Evolutionary conservation across 2,888 invertebrate species (phyloP), one percentile per base, ranked within the genome.

Genomic region (Panopea generosa): DNA sequence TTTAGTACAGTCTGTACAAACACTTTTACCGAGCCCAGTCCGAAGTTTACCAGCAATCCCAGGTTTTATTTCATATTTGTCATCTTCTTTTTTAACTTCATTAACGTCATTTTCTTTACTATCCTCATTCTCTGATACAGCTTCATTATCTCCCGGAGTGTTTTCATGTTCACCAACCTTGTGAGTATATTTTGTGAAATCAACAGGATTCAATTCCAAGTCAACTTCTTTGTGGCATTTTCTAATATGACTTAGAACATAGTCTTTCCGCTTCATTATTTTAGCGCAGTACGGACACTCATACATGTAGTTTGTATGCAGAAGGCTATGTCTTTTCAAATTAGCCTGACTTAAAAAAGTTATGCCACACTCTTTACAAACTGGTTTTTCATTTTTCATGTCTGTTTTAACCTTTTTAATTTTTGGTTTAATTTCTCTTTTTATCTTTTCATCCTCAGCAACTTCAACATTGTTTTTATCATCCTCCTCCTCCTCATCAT

Each of bases 211-310:
- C n/a, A 52, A 18, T 20, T 68, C 65, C 2, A 77, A 38, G 43
- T 77, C 65, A 20, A 69, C 45, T 20, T 72, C 61, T 65, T 72
- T 72, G 49, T 77, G 77, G n/a, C 59, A 59, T 55, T 72, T 72
- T 56, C 69, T 45, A 1, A 77, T 56, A 65, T 77, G 77, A 11
- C 59, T 63, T 22, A 59, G 60, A 2, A 77, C 68, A 45, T 77
- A 77, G 56, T 77, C 77, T 50, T 63, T 72, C 24, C 77, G 68
- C 24, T 72, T 72, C 72, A 77, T 72, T 16, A 77, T 24, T 55
- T 69, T 72, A 43, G 72, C 77, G 68, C 77, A 77, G 55, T 68
- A 72, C 14, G 77, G 77, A 60, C 77, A 77, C 29, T 77, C 77
- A 61, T 77, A 77, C 65, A 72, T 65, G 26, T 68, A 55, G 27